These are phyloP conservation scores for Benthosema pterotum DNA, from an alignment of 2,797 vertebrate species.

Conservation along the genomic window DNA sequence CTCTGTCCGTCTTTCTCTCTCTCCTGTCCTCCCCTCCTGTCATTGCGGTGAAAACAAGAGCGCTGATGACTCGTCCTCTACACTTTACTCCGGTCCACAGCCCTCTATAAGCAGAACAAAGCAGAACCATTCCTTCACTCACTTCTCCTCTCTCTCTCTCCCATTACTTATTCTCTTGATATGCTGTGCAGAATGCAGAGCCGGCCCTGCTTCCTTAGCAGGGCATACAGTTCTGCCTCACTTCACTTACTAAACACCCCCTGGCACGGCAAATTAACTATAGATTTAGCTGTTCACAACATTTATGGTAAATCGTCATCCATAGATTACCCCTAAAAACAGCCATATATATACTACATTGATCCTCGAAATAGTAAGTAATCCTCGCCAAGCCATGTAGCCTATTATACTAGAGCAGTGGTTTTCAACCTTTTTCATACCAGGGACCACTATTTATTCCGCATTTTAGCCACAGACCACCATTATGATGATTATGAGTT, in stretches of 20 bases:
- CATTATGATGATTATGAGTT: too few relatives aligned
- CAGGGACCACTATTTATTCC: too few relatives aligned
- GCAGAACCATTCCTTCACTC: conserved; percentile 18
- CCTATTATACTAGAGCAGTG: too few relatives aligned
- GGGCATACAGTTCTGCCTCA: conserved; percentile 57
- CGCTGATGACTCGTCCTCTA: conserved; percentile 1
- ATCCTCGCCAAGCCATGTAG: too few relatives aligned
- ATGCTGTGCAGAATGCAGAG: conserved; percentile 66
- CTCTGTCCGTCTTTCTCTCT: conserved; percentile 19
- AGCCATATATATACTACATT: too few relatives aligned
- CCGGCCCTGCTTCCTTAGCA: conserved; percentile 40
- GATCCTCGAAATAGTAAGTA: too few relatives aligned
- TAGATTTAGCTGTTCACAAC: too few relatives aligned
- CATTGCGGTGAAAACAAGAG: conserved; percentile 9
- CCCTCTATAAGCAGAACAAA: conserved; percentile 33
- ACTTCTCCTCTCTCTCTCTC: conserved; percentile 12
- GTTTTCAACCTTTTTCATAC: too few relatives aligned
- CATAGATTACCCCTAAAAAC: too few relatives aligned
- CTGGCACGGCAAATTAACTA: background rate
- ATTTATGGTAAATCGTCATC: too few relatives aligned
- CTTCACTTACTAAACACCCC: conserved; percentile 50
- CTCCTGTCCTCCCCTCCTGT: background rate
- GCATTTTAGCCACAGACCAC: too few relatives aligned
- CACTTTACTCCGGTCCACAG: background rate
- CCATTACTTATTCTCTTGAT: conserved; percentile 39